These are phyloP conservation scores for Phycodurus eques DNA, from an alignment of 2,113 vertebrate species.

Conservation along the genomic window DNA sequence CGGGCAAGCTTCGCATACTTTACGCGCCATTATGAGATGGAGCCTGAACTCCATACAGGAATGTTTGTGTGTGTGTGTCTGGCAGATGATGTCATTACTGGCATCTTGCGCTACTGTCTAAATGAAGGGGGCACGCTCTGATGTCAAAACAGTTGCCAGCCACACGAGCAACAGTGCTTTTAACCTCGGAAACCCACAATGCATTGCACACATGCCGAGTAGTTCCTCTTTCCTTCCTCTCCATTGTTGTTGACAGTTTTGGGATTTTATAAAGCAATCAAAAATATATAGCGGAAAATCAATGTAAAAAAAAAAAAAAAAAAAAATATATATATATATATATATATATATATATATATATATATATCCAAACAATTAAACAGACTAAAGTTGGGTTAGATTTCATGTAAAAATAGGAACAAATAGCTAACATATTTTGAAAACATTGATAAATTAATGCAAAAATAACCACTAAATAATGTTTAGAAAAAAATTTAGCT, in stretches of 20 bases:
- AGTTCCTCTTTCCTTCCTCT: not conserved
- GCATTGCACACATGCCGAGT: not conserved
- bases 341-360: too few relatives aligned
- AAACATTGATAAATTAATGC: too few relatives aligned
- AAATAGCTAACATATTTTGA: too few relatives aligned
- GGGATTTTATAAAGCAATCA: too few relatives aligned
- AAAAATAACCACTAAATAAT: too few relatives aligned
- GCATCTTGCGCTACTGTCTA: slow-evolving; percentile 41
- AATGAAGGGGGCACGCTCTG: slow-evolving; percentile 47
- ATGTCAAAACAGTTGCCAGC: slow-evolving; percentile 65
- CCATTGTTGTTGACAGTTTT: not conserved
- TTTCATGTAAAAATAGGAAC: too few relatives aligned
- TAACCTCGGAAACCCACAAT: slow-evolving; percentile 53
- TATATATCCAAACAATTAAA: too few relatives aligned
- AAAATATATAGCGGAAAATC: too few relatives aligned
- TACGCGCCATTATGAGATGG: not conserved
- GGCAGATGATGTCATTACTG: slow-evolving; percentile 46
- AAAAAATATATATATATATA: too few relatives aligned
- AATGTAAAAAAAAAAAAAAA: too few relatives aligned
- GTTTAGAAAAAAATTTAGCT: too few relatives aligned
- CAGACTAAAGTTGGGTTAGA: too few relatives aligned
- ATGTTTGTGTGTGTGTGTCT: not conserved
- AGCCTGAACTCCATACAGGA: slow-evolving; percentile 6
- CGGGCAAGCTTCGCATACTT: slow-evolving; percentile 1
- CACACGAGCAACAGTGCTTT: slow-evolving; percentile 57